Evolutionary conservation across 2,113 vertebrate species (phyloP).

Genomic region (Sturnira hondurensis): DNA sequence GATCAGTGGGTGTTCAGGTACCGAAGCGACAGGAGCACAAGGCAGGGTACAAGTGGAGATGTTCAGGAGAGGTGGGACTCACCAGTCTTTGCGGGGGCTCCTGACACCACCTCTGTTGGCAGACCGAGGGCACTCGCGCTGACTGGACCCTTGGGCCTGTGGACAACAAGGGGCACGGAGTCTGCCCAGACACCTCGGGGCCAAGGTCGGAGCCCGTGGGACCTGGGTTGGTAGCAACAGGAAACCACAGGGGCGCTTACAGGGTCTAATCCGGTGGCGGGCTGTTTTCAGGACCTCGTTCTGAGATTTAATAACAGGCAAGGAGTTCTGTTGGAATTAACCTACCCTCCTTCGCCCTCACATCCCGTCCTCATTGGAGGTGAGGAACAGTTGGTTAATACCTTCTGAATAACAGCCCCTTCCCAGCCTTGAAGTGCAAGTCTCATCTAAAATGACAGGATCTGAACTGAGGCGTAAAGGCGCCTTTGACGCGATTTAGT

Average conservation of each 20-base stretch:
- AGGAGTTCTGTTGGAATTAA: conserved; percentile 33
- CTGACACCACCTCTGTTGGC: background rate
- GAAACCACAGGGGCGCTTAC: background rate
- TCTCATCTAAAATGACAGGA: background rate
- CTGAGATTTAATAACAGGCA: conserved; percentile 60
- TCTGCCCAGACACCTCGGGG: background rate
- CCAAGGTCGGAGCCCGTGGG: background rate
- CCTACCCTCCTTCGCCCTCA: background rate
- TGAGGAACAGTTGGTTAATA: conserved; percentile 66
- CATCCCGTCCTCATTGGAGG: background rate
- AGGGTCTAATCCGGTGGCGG: conserved; percentile 49
- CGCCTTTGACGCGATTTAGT: conserved; percentile 17
- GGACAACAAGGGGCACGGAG: background rate
- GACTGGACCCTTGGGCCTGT: background rate
- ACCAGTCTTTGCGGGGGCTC: background rate
- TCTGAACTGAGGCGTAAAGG: conserved; percentile 37
- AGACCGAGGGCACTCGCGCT: background rate
- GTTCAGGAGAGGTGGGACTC: background rate
- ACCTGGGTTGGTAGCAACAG: background rate
- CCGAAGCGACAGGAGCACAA: background rate
- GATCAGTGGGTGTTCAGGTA: background rate
- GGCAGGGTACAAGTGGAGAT: background rate
- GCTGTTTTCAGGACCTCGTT: conserved; percentile 52
- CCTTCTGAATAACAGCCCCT: background rate
- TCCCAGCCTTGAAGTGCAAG: background rate